Evolutionary conservation across 1,140 invertebrate genomes (phyloP), one percentile per base, ranked within the genome.

Genomic region (Euwallacea fornicatus): DNA sequence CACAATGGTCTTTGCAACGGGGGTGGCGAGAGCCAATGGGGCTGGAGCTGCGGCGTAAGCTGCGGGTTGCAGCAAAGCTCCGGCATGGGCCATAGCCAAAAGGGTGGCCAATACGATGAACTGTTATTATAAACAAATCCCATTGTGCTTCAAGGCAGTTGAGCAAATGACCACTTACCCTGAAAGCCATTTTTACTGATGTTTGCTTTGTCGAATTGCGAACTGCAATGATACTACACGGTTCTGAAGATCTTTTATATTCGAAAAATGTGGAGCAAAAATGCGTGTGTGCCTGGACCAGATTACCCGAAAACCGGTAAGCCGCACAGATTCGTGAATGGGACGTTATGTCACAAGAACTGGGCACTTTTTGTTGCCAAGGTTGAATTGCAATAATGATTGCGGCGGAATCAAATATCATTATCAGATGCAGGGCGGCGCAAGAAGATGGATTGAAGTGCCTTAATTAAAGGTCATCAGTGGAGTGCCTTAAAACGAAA

Each of bases 1-100:
- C 53, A 73, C 70, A 42, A 71, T 70, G n/a, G 64, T 50, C 68
- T 76, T 76, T 10, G 72, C 72, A 9, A 76, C 43, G 86, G 6
- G 87, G 84, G 73, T 88, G 86, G 43, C 86, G 81, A 16, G 88
- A 21, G 67, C 55, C 8, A 69, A n/a, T 76, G 83, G 2, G n/a
- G 72, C 62, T 56, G 74, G 55, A 46, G 65, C 59, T 2, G 71
- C 64, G 53, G 77, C 71, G 16, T 79, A 77, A 58, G 77, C 76
- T 58, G 70, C 72, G 69, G 54, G 59, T 54, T 77, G 75, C 2
- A 2, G 3, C 46, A 50, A 11, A 56, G 66, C 21, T 16, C 63
- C 69, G 10, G 54, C 53, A 15, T 33, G 21, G 15, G 76, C 71
- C 13, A 79, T 76, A 15, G 68, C 63, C 7, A 75, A 11, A 8